Base-by-base conservation (phyloP, 2,888 invertebrate species). In the Alloplasta piceator region DNA sequence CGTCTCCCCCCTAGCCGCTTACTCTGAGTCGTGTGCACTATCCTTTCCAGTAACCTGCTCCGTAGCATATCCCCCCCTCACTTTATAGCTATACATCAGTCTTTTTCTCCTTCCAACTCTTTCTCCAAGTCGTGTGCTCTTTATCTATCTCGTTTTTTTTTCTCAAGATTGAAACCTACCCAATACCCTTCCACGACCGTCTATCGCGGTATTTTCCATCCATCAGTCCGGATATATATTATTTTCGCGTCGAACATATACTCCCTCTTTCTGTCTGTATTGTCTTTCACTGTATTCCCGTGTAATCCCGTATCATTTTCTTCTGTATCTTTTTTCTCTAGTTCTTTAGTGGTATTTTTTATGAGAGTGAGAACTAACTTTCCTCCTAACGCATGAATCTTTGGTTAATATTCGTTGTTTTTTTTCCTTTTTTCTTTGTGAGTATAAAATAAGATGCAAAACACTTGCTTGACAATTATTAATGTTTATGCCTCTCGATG, bases 401-500 rank as follows among this genome's bases (percentile, higher is more conserved):
- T 26, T 26, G 26, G 26, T 26, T 26, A 2, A 26, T 26, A 26
- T 26, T 26, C 26, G 26, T 26, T 26, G 26, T 26, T 26, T 26
- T 26, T 26, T 26, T 26, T 60, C 39, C 46, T 16, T 46, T 60
- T n/a, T n/a, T 56, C 26, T 41, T 39, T 66, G 63, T 58, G 26
- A 26, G 5, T 9, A 73, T 12, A 38, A 74, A 0, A 50, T 10
- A 75, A 56, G 26, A 41, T 36, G 55, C 70, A 64, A 61, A 43
- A 83, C 82, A 83, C 82, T 81, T 85, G 83, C 86, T 83, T 82
- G 82, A 80, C 81, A 82, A 80, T 82, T 83, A 67, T 41, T n/a
- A 60, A 67, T 81, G 55, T 48, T 43, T 72, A 50, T 26, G 16
- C 83, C 84, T 83, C 73, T 93, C 93, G 93, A 93, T 93, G 93